A percentile compares a stretch with the other conserved stretches of the same genome.
Conservation (phyloP, 2,113 vertebrate species). For the Eurystomus gularis region DNA sequence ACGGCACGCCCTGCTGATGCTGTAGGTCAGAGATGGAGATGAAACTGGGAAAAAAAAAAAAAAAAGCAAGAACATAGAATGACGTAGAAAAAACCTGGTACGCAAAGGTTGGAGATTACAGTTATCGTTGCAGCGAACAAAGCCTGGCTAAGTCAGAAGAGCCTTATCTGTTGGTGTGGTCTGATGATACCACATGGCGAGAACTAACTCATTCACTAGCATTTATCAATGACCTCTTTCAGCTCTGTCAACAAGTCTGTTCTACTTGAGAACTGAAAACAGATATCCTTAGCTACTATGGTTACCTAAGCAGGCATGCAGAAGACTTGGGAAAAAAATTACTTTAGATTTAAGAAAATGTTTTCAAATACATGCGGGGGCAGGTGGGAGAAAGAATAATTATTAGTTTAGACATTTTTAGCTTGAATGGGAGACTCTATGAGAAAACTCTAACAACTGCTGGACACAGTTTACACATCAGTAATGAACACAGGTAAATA, state of each 20-base stretch:
- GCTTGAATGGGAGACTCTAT: neutral
- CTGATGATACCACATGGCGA: neutral
- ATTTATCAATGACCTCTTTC: neutral
- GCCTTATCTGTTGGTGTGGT: neutral
- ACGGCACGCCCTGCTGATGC: conserved; percentile 71
- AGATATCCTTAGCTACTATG: neutral
- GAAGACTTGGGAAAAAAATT: neutral
- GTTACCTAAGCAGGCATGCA: neutral
- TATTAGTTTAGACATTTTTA: neutral
- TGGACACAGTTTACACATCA: neutral
- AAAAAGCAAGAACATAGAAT: neutral
- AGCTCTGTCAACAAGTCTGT: neutral
- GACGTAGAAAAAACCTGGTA: neutral
- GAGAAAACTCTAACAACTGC: neutral
- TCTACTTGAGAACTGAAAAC: neutral
- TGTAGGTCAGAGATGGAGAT: conserved; percentile 77
- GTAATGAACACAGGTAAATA: neutral
- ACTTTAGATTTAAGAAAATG: neutral
- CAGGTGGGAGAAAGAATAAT: neutral
- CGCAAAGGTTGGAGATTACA: neutral
- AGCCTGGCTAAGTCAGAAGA: neutral
- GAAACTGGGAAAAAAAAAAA: conserved; percentile 51
- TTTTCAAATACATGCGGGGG: neutral
- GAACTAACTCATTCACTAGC: neutral
- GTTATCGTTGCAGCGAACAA: neutral